Evolutionary conservation across 2,888 invertebrate genomes (phyloP), one percentile per base, ranked within the genome.

Genomic region (Plutella xylostella): DNA sequence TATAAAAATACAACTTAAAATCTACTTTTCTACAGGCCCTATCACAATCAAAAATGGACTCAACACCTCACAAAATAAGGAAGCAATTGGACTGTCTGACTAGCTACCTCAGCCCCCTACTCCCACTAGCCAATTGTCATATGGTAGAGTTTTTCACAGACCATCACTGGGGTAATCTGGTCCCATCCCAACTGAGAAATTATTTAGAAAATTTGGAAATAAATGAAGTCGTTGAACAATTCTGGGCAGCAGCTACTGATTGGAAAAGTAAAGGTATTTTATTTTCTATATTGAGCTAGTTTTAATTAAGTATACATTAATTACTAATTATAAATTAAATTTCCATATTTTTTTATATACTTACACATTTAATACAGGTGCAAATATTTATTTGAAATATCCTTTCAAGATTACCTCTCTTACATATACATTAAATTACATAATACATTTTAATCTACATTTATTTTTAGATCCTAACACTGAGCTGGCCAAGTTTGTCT

Each of bases 121-220:
- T 89, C 49, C 82, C 87, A 0, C 68, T 94, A 21, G 86, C 89
- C 0, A 92, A 93, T 65, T 90, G 91, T 53, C 94, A 94, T 63
- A 90, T 93, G 88, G 92, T 82, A 0, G 80, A 82, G 48, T 79
- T 79, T 46, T 53, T 93, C 38, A 90, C 90, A 0, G 76, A 89
- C 9, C 72, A 87, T 37, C 86, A 90, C 45, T 93, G 91, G 90
- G 64, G 85, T 0, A 83, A 56, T 4, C 80, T 86, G 48, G 60
- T 93, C 11, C 89, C 92, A 0, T 49, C 55, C 9, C 52, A 66
- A 0, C 69, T 93, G 14, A 80, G 73, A 56, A 53, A 61, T 1
- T 85, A 88, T 56, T 65, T 91, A 6, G 67, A 84, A 15, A 48
- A 56, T 1, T 52, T 67, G 31, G 72, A 84, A 3, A 56, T 85